Percentiles rank a stretch among this genome's conserved stretches.
Evolutionary conservation across 2,888 invertebrate species (phyloP).

Genomic region (Coronaproctus castanopsis): DNA sequence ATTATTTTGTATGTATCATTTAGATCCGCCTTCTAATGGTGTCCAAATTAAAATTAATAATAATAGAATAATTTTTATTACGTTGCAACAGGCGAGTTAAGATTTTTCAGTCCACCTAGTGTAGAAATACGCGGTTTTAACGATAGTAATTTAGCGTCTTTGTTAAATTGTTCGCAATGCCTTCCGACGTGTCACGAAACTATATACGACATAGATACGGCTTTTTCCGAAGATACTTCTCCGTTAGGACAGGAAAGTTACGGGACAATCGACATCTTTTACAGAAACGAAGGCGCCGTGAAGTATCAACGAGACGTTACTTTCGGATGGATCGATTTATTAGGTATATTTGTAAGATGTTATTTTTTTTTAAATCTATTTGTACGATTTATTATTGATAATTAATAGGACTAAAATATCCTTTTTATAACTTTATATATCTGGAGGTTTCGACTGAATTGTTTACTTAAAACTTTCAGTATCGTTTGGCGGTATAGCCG

Average conservation of each 20-base stretch:
- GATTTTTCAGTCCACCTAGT: conserved; percentile 20
- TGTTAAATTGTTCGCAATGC: conserved; percentile 21
- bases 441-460: too few species aligned
- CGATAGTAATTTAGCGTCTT: conserved; percentile 12
- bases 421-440: too few species aligned
- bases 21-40: too few species aligned
- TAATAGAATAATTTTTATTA: too few species aligned
- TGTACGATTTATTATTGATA: too few species aligned
- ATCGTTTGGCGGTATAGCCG: conserved; percentile 22
- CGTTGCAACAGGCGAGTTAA: conserved; percentile 19
- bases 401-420: too few species aligned
- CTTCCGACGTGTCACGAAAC: conserved; percentile 22
- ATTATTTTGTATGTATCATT: too few species aligned
- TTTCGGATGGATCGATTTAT: conserved; percentile 20
- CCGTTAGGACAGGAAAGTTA: conserved; percentile 14
- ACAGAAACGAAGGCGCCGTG: conserved; percentile 21
- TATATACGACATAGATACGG: conserved; percentile 20
- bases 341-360: conserved; percentile 18
- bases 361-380: too few species aligned
- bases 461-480: too few species aligned
- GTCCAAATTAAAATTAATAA: too few species aligned
- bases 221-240: conserved; percentile 18
- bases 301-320: conserved; percentile 21
- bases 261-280: conserved; percentile 21
- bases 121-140: conserved; percentile 18